Conservation (phyloP, 2,113 vertebrate species). For the Oreochromis niloticus region DNA sequence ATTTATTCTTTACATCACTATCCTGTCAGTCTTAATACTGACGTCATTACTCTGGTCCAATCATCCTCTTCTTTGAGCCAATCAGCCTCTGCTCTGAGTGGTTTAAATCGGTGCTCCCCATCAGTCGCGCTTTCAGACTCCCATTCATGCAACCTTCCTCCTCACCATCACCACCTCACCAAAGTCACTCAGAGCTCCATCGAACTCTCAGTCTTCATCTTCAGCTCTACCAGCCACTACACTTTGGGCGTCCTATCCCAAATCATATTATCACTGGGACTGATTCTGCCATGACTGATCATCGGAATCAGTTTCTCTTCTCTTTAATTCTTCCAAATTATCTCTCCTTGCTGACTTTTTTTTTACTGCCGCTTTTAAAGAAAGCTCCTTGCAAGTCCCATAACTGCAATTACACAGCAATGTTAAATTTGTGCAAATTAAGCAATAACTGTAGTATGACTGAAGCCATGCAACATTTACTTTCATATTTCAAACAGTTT, state of each 20-base stretch:
- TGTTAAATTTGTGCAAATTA: background rate
- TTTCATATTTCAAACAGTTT: background rate
- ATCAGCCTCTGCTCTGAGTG: background rate
- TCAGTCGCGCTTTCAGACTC: background rate
- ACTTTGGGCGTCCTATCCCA: background rate
- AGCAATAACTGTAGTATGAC: background rate
- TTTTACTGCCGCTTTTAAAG: background rate
- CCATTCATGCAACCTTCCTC: background rate
- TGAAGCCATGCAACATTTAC: fast-evolving
- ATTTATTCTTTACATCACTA: background rate
- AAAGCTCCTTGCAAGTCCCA: background rate
- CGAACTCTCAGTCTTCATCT: background rate
- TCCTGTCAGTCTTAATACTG: background rate
- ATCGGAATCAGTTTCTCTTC: background rate
- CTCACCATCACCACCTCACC: background rate
- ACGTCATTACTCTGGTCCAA: background rate
- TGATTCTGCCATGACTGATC: background rate
- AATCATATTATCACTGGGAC: background rate
- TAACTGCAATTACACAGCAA: background rate
- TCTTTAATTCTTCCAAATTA: background rate
- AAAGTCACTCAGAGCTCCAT: background rate
- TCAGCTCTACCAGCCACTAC: background rate
- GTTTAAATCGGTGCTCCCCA: background rate
- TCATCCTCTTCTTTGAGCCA: background rate
- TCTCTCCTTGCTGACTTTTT: background rate